These are phyloP conservation scores for Seira musarum DNA, from an alignment of 2,888 invertebrate genomes.

Conservation along the genomic window DNA sequence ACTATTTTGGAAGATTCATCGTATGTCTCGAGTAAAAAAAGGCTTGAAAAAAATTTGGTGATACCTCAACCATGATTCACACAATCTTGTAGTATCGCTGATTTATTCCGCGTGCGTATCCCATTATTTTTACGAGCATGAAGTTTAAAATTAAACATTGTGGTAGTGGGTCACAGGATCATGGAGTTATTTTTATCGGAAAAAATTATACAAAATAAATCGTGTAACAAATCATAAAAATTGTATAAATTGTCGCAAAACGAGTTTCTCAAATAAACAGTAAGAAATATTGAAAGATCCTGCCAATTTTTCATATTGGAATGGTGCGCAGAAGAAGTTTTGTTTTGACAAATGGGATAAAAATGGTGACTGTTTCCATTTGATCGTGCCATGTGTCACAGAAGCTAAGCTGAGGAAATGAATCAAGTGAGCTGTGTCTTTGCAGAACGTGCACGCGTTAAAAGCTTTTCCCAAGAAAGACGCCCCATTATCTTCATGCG, in stretches of 20 bases:
- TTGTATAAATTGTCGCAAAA: conserved; percentile 5
- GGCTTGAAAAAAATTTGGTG: conserved; percentile 1
- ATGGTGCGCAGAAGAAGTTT: conserved; percentile 13
- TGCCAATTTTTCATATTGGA: conserved; percentile 21
- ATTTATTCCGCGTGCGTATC: too few relatives aligned
- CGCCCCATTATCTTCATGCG: conserved; percentile 19
- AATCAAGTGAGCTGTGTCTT: conserved; percentile 27
- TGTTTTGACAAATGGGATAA: conserved; percentile 55
- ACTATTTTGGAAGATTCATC: conserved; percentile 15
- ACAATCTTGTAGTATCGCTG: not conserved
- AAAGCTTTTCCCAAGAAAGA: conserved; percentile 15
- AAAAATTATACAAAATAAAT: not conserved
- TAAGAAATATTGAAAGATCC: conserved; percentile 12
- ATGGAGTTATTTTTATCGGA: too few relatives aligned
- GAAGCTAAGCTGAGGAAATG: conserved; percentile 20
- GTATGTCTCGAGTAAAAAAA: conserved; percentile 3
- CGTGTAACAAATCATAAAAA: conserved; percentile 10
- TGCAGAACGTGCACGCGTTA: conserved; percentile 10
- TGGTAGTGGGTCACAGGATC: too few relatives aligned
- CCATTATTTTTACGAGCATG: too few relatives aligned
- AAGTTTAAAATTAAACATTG: too few relatives aligned
- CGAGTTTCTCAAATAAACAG: not conserved
- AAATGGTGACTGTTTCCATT: conserved; percentile 43
- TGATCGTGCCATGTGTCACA: conserved; percentile 39
- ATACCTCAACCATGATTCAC: conserved; percentile 8